phyloP scores from a whole-genome alignment of 2,113 vertebrate genomes.

The Rhagologus leucostigma region DNA sequence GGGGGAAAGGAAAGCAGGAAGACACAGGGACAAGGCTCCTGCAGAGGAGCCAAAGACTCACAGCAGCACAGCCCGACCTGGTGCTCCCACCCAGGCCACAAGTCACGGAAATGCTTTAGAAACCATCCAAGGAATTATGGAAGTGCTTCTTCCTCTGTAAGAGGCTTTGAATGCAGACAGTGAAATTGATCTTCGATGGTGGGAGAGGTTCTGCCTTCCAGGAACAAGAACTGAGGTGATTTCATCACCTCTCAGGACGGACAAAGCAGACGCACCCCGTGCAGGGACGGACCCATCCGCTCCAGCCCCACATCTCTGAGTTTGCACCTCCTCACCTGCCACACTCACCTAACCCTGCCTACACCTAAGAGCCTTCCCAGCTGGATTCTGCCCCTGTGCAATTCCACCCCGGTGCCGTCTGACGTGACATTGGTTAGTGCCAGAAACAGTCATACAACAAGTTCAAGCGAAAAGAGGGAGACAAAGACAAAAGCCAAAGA shows the following conservation, averaged over 20 bases:
- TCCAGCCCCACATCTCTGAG: not conserved
- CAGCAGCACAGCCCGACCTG: not conserved
- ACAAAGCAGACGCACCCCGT: accelerated
- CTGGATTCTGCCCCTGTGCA: not conserved
- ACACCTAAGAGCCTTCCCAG: not conserved
- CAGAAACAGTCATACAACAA: not conserved
- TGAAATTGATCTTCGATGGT: accelerated
- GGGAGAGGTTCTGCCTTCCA: not conserved
- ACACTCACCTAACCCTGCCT: not conserved
- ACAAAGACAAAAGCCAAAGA: slow-evolving; percentile 22
- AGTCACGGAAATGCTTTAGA: accelerated
- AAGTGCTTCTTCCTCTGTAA: not conserved
- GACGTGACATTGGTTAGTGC: not conserved
- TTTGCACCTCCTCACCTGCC: not conserved
- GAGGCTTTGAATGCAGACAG: not conserved
- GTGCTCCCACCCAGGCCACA: not conserved
- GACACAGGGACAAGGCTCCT: not conserved
- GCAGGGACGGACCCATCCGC: accelerated
- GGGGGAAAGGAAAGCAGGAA: not conserved
- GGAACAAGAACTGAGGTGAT: not conserved
- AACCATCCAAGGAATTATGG: not conserved
- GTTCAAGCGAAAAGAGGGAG: not conserved
- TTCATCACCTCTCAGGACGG: not conserved
- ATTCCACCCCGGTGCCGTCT: not conserved
- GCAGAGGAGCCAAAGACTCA: not conserved